These are phyloP conservation scores for Gerris buenoi DNA, from an alignment of 1,140 invertebrate species.

Conservation along the genomic window DNA sequence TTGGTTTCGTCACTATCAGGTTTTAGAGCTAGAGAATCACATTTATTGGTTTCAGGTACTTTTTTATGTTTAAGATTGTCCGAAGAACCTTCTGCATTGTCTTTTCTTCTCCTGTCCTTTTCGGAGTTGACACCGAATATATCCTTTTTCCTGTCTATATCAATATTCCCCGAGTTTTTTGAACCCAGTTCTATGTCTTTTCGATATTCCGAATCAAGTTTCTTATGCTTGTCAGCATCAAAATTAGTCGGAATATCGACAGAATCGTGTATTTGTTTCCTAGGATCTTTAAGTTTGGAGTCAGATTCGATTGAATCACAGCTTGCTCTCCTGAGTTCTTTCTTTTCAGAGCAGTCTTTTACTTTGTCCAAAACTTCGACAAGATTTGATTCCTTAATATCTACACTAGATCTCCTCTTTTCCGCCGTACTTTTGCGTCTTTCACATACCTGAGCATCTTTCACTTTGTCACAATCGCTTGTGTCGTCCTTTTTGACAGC, in stretches of 20 bases:
- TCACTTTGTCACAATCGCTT: constrained; percentile 20
- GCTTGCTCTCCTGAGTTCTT: constrained; percentile 18
- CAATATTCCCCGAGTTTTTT: constrained; percentile 11
- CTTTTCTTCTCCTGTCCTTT: constrained; percentile 21
- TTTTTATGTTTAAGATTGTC: constrained; percentile 21
- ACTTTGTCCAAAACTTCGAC: constrained; percentile 17
- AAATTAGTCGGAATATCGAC: neutral
- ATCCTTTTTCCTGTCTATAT: constrained; percentile 21
- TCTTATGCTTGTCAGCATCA: constrained; percentile 11
- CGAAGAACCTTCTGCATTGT: constrained; percentile 15
- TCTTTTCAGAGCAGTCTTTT: constrained; percentile 17
- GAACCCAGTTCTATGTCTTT: constrained; percentile 15
- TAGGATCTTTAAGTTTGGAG: constrained; percentile 3
- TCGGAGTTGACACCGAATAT: constrained; percentile 19
- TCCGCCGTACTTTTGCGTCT: constrained; percentile 19
- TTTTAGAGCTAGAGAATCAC: constrained; percentile 11
- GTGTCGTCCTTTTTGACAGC: constrained; percentile 18
- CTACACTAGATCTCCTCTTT: constrained; percentile 14
- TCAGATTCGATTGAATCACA: constrained; percentile 9
- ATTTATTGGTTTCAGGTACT: constrained; percentile 20
- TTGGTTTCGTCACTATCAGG: constrained; percentile 8
- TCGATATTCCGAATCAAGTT: constrained; percentile 12
- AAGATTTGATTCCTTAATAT: constrained; percentile 14
- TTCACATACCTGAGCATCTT: constrained; percentile 19
- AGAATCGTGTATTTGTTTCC: constrained; percentile 2